Evolutionary conservation across 2,888 invertebrate species (phyloP).

Genomic region (Drosophila merina): DNA sequence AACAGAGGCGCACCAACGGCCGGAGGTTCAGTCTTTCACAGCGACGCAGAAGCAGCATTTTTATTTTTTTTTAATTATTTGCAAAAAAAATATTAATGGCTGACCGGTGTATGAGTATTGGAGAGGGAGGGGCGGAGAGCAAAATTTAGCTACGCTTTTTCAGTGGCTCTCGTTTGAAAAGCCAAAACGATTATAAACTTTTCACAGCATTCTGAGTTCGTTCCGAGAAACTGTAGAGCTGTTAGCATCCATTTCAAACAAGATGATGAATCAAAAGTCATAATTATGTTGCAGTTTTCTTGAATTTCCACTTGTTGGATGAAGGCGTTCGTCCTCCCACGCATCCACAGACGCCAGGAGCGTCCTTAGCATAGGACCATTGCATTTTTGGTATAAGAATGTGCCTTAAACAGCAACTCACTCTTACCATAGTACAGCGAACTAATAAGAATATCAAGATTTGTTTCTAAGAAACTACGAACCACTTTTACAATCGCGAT

Average conservation of each 20-base stretch:
- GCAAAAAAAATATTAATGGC: neutral
- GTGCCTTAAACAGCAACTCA: too few relatives aligned
- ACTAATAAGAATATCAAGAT: too few relatives aligned
- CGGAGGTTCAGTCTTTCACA: conserved; percentile 41
- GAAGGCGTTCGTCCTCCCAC: too few relatives aligned
- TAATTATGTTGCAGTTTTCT: too few relatives aligned
- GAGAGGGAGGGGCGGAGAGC: conserved; percentile 7
- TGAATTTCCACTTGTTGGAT: neutral
- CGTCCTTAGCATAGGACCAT: too few relatives aligned
- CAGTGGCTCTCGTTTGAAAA: conserved; percentile 18
- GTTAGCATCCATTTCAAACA: too few relatives aligned
- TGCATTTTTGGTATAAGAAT: too few relatives aligned
- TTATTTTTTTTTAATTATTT: conserved; percentile 1
- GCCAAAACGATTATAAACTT: conserved; percentile 1
- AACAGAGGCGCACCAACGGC: conserved; percentile 54
- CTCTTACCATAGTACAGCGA: too few relatives aligned
- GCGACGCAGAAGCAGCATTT: conserved; percentile 43
- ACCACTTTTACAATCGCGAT: too few relatives aligned
- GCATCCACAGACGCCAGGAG: too few relatives aligned
- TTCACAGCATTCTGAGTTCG: neutral
- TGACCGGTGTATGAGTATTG: neutral
- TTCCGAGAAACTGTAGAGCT: neutral
- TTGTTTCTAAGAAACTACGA: too few relatives aligned
- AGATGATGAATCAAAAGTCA: too few relatives aligned
- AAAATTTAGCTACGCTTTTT: conserved; percentile 36